These are phyloP conservation scores for Muschampia plurimacula DNA, from an alignment of 2,888 invertebrate species.

Conservation along the genomic window DNA sequence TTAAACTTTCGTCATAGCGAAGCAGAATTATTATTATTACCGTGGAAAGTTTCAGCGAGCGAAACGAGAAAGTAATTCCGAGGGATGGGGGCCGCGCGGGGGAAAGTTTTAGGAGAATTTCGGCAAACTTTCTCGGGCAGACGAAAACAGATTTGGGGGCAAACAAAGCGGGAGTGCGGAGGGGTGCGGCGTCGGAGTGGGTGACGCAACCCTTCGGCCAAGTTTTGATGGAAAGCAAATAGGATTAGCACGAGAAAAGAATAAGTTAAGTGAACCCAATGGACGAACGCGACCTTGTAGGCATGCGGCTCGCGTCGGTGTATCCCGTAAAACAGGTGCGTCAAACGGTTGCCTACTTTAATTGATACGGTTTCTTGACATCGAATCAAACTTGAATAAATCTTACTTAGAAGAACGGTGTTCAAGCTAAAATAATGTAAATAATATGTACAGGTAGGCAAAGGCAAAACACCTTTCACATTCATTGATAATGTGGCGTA, in stretches of 20 bases:
- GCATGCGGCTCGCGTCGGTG: conserved; percentile 23
- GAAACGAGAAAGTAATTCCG: conserved; percentile 81
- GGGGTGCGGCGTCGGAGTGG: conserved; percentile 32
- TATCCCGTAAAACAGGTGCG: not conserved
- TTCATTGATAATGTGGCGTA: too few species aligned
- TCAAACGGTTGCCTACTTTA: not conserved
- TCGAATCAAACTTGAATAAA: not conserved
- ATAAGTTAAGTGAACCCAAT: conserved; percentile 71
- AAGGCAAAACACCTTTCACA: not conserved
- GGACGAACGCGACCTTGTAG: conserved; percentile 53
- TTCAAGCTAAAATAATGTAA: not conserved
- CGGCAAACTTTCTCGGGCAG: conserved; percentile 73
- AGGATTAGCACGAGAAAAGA: conserved; percentile 80
- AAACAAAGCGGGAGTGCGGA: conserved; percentile 68
- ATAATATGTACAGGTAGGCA: not conserved
- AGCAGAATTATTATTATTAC: conserved; percentile 82
- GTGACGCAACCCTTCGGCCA: conserved; percentile 68
- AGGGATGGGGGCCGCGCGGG: conserved; percentile 50
- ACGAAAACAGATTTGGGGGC: conserved; percentile 82
- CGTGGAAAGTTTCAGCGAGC: conserved; percentile 69
- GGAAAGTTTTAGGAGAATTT: conserved; percentile 66
- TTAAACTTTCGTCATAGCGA: conserved; percentile 82
- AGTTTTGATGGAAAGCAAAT: conserved; percentile 84
- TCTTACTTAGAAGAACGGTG: not conserved
- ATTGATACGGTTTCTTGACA: conserved; percentile 9